Conservation (phyloP, 2,797 vertebrate genomes). For the Aphelocoma californica region DNA sequence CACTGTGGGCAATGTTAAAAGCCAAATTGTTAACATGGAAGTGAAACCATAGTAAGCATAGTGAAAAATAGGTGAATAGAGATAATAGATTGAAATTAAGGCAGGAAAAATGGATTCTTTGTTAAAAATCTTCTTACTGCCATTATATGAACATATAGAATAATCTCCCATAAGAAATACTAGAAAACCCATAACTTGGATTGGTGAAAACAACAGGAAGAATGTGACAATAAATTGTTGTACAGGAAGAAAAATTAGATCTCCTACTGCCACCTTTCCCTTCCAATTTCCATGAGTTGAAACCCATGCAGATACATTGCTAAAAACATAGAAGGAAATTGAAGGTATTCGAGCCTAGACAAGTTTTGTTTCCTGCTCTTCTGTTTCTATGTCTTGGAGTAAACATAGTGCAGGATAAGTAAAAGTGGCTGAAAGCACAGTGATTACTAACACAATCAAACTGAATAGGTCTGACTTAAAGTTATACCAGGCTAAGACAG, state of each 20-base stretch:
- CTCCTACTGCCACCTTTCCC: neutral
- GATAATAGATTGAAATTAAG: neutral
- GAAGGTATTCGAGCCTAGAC: neutral
- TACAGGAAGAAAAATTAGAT: neutral
- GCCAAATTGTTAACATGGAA: neutral
- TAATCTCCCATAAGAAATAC: neutral
- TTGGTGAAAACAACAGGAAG: neutral
- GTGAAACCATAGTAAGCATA: neutral
- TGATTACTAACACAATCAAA: neutral
- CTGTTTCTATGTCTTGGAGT: neutral
- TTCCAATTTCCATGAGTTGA: neutral
- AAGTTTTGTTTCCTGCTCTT: neutral
- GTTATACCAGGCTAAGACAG: neutral
- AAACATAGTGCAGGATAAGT: neutral
- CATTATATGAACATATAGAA: neutral
- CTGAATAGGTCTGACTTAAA: neutral
- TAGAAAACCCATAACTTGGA: neutral
- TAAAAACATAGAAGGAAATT: neutral
- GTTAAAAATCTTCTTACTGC: neutral
- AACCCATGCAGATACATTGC: accelerated
- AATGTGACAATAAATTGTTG: neutral
- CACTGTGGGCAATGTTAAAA: neutral
- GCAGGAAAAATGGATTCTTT: neutral
- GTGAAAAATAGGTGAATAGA: neutral
- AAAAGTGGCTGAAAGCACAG: neutral